phyloP scores from a whole-genome alignment of 1,140 invertebrate genomes.

The Plutomurus gul region DNA sequence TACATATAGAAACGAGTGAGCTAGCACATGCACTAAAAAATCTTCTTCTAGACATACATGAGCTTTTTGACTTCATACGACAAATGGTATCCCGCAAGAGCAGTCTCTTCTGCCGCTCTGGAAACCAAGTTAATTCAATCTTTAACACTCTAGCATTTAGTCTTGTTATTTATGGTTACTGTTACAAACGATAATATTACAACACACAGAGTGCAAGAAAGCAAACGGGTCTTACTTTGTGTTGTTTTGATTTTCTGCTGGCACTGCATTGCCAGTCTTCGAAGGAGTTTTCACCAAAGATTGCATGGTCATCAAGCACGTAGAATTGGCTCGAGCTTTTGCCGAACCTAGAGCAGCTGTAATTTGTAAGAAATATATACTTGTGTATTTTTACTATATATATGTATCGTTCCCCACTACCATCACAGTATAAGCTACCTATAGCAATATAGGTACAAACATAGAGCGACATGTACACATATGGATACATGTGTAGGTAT shows the following conservation, averaged over 20 bases:
- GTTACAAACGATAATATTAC: not conserved
- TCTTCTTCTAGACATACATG: slow-evolving; percentile 75
- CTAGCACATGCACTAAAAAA: slow-evolving; percentile 25
- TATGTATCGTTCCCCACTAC: no score
- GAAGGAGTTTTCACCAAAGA: slow-evolving; percentile 31
- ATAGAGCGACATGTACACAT: no score
- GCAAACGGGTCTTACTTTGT: slow-evolving; percentile 1
- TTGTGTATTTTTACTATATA: no score
- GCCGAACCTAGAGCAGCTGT: no score
- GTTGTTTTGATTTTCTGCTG: slow-evolving; percentile 44
- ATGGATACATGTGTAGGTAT: no score
- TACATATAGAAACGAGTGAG: no score
- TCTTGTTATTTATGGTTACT: slow-evolving; percentile 7
- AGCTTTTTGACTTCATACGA: slow-evolving; percentile 99
- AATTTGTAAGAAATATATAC: no score
- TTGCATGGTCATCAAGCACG: slow-evolving; percentile 9
- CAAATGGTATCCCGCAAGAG: slow-evolving; percentile 95
- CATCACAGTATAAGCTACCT: no score
- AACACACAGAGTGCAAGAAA: not conserved
- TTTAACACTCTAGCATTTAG: slow-evolving; percentile 21
- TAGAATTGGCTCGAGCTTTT: slow-evolving; percentile 4
- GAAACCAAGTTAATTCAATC: slow-evolving; percentile 18
- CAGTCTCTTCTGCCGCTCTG: slow-evolving; percentile 69
- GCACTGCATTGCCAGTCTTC: slow-evolving; percentile 44
- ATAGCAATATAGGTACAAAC: no score